phyloP scores from a whole-genome alignment of 2,113 vertebrate genomes.

The Pterocles orientalis region DNA sequence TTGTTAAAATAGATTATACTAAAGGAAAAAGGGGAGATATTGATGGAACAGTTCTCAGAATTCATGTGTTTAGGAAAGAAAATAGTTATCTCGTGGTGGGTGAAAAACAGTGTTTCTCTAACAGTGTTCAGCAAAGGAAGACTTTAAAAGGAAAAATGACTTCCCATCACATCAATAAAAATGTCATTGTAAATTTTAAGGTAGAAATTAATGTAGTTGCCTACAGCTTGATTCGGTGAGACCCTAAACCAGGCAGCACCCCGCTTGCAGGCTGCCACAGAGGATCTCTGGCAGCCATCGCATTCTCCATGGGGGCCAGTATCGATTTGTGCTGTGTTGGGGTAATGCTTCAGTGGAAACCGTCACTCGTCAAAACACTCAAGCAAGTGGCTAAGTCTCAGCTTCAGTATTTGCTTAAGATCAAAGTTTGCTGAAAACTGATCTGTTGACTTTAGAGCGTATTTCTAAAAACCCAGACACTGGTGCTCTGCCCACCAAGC shows the following conservation, averaged over 20 bases:
- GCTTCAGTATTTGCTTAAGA: not conserved
- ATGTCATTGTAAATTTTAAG: not conserved
- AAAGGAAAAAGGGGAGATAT: not conserved
- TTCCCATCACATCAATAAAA: not conserved
- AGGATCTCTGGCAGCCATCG: not conserved
- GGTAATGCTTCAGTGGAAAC: not conserved
- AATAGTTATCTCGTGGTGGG: not conserved
- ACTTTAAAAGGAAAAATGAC: not conserved
- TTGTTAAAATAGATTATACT: not conserved
- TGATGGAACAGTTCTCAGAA: not conserved
- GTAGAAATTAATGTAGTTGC: not conserved
- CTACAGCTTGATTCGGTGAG: not conserved
- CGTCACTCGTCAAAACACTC: not conserved
- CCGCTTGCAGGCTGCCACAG: accelerated
- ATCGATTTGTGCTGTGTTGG: not conserved
- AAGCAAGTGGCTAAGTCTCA: not conserved
- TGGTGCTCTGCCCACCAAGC: accelerated
- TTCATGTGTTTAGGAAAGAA: not conserved
- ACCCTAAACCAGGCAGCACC: not conserved
- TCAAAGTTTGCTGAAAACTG: not conserved
- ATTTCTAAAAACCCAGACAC: not conserved
- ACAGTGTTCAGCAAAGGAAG: not conserved
- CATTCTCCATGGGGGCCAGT: not conserved
- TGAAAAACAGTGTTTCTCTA: not conserved
- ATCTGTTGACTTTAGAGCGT: accelerated